phyloP scores from a whole-genome alignment of 2,113 vertebrate species.

The Silurus asotus region DNA sequence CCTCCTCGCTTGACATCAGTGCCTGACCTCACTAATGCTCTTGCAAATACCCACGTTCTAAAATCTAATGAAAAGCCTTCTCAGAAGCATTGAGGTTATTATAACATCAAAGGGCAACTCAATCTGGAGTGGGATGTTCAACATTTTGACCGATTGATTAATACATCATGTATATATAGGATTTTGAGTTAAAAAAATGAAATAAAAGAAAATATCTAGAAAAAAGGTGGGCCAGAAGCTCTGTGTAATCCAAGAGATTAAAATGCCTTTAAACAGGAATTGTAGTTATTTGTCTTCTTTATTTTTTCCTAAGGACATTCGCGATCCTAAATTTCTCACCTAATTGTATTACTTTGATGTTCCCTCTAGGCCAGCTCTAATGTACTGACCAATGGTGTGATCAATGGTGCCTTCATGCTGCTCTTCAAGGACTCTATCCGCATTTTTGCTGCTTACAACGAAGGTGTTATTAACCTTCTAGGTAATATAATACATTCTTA shows the following conservation, averaged over 20 bases:
- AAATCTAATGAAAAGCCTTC: background rate
- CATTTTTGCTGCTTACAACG: conserved; percentile 95
- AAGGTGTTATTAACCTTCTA: conserved; percentile 94
- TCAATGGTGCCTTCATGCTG: conserved; percentile 93
- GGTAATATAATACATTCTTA: conserved; percentile 73
- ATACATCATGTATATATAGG: background rate
- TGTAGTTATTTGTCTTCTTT: background rate
- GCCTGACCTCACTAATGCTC: background rate
- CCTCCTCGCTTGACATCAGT: background rate
- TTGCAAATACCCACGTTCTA: background rate
- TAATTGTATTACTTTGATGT: conserved; percentile 22
- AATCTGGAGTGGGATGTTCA: background rate
- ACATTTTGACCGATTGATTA: background rate
- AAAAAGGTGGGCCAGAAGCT: background rate
- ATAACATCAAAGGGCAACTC: background rate
- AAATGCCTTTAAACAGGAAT: background rate
- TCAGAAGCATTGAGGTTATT: background rate
- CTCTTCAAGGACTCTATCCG: conserved; percentile 96
- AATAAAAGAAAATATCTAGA: background rate
- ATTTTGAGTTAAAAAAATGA: background rate
- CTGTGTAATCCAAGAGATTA: background rate
- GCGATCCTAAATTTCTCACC: background rate
- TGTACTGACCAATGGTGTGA: conserved; percentile 91
- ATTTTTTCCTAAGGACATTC: background rate
- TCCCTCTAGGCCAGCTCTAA: conserved; percentile 85